phyloP scores from a whole-genome alignment of 1,140 invertebrate genomes.

The Hylyphantes graminicola region DNA sequence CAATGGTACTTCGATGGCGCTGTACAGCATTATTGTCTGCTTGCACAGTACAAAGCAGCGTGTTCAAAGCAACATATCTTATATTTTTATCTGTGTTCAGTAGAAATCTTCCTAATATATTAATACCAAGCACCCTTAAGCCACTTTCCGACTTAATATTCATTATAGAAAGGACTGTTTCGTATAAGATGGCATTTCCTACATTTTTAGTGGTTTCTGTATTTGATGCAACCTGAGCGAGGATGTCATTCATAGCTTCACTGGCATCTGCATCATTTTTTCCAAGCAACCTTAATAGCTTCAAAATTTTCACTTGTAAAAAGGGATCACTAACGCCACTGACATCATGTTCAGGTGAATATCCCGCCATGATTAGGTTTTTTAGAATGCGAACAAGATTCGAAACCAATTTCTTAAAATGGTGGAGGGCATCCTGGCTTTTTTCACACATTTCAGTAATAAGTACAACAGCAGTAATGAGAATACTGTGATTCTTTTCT shows the following conservation, averaged over 20 bases:
- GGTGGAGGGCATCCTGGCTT: conserved; percentile 88
- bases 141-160: conserved; percentile 96
- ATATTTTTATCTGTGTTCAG: conserved; percentile 99
- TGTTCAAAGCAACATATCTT: conserved; percentile 96
- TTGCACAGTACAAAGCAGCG: conserved; percentile 93
- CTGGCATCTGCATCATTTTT: conserved; percentile 95
- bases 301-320: conserved; percentile 93
- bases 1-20: conserved; percentile 94
- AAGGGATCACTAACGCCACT: conserved; percentile 99
- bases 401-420: conserved; percentile 75
- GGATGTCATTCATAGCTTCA: conserved; percentile 99
- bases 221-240: conserved; percentile 97
- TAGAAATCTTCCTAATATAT: conserved; percentile 96
- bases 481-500: conserved; percentile 98
- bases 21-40: conserved; percentile 98
- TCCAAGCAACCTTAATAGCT: conserved; percentile 92
- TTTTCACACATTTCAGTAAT: conserved; percentile 99
- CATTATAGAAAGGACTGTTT: conserved; percentile 98
- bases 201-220: conserved; percentile 98
- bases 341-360: conserved; percentile 99
- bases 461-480: conserved; percentile 97
- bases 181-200: conserved; percentile 97
- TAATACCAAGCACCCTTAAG: conserved; percentile 88
- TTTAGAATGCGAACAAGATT: conserved; percentile 97
- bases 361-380: conserved; percentile 96